Evolutionary conservation across 2,797 vertebrate species (phyloP).

Genomic region (Pseudochromis fuscus): DNA sequence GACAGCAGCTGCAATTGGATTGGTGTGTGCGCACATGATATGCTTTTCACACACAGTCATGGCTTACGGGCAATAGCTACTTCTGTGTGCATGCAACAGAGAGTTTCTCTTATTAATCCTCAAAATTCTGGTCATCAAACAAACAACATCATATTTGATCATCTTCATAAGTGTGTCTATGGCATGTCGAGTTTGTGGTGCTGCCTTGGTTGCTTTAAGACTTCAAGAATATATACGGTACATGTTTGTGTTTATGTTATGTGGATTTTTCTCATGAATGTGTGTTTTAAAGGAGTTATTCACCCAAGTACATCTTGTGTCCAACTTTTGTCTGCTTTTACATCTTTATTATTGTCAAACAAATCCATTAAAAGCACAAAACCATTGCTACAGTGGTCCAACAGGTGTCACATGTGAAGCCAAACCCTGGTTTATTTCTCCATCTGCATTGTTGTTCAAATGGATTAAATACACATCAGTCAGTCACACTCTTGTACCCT

Average conservation of each 20-base stretch:
- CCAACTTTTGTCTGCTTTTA: neutral
- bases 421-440: neutral
- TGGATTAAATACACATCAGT: constrained; percentile 11
- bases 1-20: constrained; percentile 48
- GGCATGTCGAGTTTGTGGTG: neutral
- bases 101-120: constrained; percentile 3
- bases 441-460: neutral
- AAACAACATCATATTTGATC: neutral
- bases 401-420: neutral
- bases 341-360: neutral
- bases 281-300: neutral
- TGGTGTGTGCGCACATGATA: neutral
- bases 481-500: neutral
- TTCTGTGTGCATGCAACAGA: neutral
- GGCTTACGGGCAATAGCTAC: constrained; percentile 13
- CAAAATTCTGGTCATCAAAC: neutral
- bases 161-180: neutral
- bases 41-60: constrained; percentile 3
- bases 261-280: neutral
- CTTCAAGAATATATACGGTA: too few species aligned
- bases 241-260: neutral
- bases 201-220: neutral
- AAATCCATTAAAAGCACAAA: neutral
- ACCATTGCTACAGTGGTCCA: neutral
- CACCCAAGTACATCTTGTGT: neutral